Evolutionary conservation across 1,140 invertebrate species (phyloP), one percentile per base, ranked within the genome.

Genomic region (Vanessa atalanta): DNA sequence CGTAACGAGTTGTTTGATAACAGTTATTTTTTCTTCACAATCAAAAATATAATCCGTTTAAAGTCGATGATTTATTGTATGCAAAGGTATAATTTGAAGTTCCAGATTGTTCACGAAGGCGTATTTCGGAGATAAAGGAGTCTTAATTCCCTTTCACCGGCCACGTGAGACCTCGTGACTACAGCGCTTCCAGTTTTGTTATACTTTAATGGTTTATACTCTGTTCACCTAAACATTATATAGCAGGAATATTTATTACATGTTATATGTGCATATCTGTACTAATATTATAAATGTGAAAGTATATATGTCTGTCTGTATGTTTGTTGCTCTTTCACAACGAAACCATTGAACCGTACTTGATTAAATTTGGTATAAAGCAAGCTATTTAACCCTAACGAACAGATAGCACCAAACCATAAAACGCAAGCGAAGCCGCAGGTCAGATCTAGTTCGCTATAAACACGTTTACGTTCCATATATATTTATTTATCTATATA

Each of bases 111-210:
- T 61, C 12, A 26, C 12, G n/a, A 53, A 55, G 57, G 57, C 57
- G 57, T n/a, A 61, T 31, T 61, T 61, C 57, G 14, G n/a, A 15
- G n/a, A 55, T 47, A 23, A 65, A 60, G 71, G 63, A 70, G 55
- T 3, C 14, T 61, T 43, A 37, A 66, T 66, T 63, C 65, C 72
- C 61, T 73, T 73, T 72, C 43, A 68, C 64, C 57, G 57, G 15
- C 31, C 48, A 51, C 6, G 65, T 53, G 43, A 65, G 26, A 51
- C 23, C 23, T 66, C 65, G 65, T 66, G 48, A 66, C 16, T 37
- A 50, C 31, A 0, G 31, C 53, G 31, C 16, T 61, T 26, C 57
- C 31, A 13, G 23, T 60, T 61, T 61, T 61, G 57, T 61, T 61
- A 3, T n/a, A 43, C 57, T 61, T 61, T 37, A n/a, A 15, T 43